These are phyloP conservation scores for Cotesia congregata DNA, from an alignment of 2,888 invertebrate genomes.

Conservation along the genomic window DNA sequence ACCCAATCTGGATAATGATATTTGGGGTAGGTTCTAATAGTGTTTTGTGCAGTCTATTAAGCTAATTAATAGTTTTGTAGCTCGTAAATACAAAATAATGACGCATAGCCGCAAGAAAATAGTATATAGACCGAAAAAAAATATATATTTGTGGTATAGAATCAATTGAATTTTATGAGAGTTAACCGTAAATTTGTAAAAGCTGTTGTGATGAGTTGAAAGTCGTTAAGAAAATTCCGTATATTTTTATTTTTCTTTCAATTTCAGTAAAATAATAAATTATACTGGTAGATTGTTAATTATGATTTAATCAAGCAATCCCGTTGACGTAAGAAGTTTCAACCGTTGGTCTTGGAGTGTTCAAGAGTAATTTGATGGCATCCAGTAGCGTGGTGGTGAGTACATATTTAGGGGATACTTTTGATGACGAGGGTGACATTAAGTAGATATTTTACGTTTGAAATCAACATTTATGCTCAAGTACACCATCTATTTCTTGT, in stretches of 20 bases:
- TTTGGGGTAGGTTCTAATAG: slow-evolving; percentile 58
- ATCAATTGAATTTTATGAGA: neutral
- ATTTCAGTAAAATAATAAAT: neutral
- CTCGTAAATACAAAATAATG: slow-evolving; percentile 58
- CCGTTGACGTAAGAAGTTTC: slow-evolving; percentile 4
- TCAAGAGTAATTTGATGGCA: slow-evolving; percentile 27
- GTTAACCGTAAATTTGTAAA: neutral
- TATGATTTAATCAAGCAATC: neutral
- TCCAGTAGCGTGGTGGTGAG: slow-evolving; percentile 5
- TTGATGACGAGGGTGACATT: slow-evolving; percentile 24
- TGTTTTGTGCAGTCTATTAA: slow-evolving; percentile 46
- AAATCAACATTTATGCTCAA: slow-evolving; percentile 21
- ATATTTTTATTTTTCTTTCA: neutral
- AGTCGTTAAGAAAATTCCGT: neutral
- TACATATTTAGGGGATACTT: neutral
- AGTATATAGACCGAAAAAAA: slow-evolving; percentile 46
- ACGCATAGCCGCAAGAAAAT: slow-evolving; percentile 50
- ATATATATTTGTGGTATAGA: slow-evolving; percentile 33
- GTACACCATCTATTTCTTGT: slow-evolving; percentile 14
- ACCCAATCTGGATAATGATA: slow-evolving; percentile 39
- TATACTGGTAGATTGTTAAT: neutral
- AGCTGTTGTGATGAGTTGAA: neutral
- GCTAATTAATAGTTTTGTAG: slow-evolving; percentile 61
- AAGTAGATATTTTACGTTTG: slow-evolving; percentile 26
- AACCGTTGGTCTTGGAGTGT: slow-evolving; percentile 29